These are phyloP conservation scores for Ostrea edulis DNA, from an alignment of 1,140 invertebrate genomes.

Conservation along the genomic window DNA sequence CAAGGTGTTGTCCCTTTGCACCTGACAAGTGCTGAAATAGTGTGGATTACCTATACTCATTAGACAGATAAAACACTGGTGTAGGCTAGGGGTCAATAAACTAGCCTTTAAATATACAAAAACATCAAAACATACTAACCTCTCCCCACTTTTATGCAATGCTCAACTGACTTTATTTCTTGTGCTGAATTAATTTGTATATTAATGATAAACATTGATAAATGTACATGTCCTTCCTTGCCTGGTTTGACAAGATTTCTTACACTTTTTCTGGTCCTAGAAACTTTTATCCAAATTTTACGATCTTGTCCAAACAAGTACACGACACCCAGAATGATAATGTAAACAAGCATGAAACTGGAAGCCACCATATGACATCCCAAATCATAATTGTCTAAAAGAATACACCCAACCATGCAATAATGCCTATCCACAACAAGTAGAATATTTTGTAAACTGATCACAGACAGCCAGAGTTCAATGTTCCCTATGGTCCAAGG, in stretches of 20 bases:
- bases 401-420: constrained; percentile 7
- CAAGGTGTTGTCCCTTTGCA: not conserved
- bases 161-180: constrained; percentile 16
- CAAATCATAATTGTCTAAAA: not conserved
- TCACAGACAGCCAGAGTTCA: constrained; percentile 21
- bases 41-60: not conserved
- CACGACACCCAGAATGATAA: not conserved
- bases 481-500: constrained; percentile 12
- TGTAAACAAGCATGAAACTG: not conserved
- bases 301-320: not conserved
- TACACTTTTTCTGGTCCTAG: not conserved
- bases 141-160: not conserved
- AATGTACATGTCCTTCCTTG: not conserved
- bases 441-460: constrained; percentile 28
- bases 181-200: constrained; percentile 35
- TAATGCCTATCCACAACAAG: constrained; percentile 24
- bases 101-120: not conserved
- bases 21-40: not conserved
- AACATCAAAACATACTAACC: constrained; percentile 17
- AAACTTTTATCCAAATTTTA: not conserved
- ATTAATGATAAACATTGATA: constrained; percentile 14
- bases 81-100: constrained; percentile 4
- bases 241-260: not conserved
- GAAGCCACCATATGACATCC: not conserved
- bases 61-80: not conserved